These are phyloP conservation scores for Zophobas atratus DNA, from an alignment of 1,140 invertebrate genomes.

Conservation along the genomic window DNA sequence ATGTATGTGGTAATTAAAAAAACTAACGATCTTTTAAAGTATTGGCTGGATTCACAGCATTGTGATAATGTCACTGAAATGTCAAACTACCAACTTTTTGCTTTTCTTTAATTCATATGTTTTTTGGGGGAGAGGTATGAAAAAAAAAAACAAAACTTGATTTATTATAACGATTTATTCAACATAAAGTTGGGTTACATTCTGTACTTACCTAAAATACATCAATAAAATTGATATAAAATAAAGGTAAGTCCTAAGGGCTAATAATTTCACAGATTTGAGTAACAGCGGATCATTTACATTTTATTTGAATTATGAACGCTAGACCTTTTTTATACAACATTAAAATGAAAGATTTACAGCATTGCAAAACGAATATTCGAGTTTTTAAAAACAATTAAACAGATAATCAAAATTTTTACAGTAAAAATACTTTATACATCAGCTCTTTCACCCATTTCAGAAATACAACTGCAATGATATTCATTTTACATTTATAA, in stretches of 20 bases:
- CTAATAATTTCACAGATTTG: conserved; percentile 63
- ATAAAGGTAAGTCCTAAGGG: conserved; percentile 59
- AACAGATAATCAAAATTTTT: conserved; percentile 49
- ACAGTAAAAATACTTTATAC: conserved; percentile 61
- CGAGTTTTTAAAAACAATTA: conserved; percentile 46
- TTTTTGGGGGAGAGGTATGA: background rate
- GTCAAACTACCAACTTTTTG: background rate
- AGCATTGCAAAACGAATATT: conserved; percentile 49
- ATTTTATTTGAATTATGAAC: conserved; percentile 59
- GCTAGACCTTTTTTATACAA: conserved; percentile 50
- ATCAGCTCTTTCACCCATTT: conserved; percentile 52
- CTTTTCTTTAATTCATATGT: background rate
- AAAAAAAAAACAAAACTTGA: background rate
- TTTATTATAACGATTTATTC: conserved; percentile 66
- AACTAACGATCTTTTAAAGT: background rate
- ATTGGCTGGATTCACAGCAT: background rate
- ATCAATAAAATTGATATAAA: conserved; percentile 65
- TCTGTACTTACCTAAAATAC: conserved; percentile 66
- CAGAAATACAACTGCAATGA: conserved; percentile 59
- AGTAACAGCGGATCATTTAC: conserved; percentile 63
- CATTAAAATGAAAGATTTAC: conserved; percentile 50
- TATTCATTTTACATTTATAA: conserved; percentile 58
- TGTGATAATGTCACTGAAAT: background rate
- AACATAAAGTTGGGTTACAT: conserved; percentile 66
- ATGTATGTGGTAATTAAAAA: background rate